phyloP scores from a whole-genome alignment of 2,113 vertebrate species.

The Butastur rufipennis region DNA sequence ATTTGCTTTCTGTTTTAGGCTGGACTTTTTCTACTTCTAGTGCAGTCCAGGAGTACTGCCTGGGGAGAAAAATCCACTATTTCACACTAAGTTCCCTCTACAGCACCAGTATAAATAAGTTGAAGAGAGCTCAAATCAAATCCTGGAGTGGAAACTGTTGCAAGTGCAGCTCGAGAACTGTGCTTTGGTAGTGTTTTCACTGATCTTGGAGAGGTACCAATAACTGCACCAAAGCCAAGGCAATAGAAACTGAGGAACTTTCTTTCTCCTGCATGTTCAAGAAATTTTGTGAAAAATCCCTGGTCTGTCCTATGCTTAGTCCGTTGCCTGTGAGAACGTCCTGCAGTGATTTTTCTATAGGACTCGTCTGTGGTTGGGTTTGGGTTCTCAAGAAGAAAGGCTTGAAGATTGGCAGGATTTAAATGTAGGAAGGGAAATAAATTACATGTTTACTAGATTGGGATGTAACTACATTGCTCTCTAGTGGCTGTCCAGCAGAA shows the following conservation, averaged over 20 bases:
- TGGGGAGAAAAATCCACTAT: neutral
- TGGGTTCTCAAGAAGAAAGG: neutral
- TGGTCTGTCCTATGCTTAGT: neutral
- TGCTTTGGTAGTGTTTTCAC: neutral
- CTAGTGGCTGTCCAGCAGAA: constrained; percentile 44
- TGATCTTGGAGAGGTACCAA: neutral
- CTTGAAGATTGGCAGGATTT: neutral
- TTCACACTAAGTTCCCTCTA: neutral
- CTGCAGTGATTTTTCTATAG: neutral
- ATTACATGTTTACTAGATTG: neutral
- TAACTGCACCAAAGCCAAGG: neutral
- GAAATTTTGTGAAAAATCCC: neutral
- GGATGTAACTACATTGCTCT: constrained; percentile 35
- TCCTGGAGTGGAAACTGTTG: neutral
- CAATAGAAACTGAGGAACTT: neutral
- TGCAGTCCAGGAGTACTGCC: neutral
- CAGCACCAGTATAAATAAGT: neutral
- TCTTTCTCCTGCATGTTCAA: neutral
- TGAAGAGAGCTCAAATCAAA: neutral
- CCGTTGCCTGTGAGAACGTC: neutral
- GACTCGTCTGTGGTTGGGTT: neutral
- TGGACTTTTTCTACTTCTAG: neutral
- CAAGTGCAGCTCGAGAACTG: neutral
- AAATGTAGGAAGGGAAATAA: neutral
- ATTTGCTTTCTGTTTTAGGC: neutral